Percentiles rank a stretch among this genome's conserved stretches.
phyloP scores from a whole-genome alignment of 2,888 invertebrate genomes.

The Bedellia somnulentella region DNA sequence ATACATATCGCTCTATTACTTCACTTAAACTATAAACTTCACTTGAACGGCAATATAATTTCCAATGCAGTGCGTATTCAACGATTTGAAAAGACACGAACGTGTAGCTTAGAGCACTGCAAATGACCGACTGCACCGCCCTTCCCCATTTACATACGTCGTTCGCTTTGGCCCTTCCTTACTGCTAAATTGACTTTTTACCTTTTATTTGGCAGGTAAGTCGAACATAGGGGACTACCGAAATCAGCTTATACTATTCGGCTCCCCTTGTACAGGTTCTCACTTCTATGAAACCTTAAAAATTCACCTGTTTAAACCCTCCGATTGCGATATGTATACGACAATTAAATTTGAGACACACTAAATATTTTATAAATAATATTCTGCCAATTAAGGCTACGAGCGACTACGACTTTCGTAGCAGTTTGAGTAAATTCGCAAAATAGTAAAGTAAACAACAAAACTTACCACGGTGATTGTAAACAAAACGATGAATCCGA shows the following conservation, averaged over 20 bases:
- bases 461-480: slow-evolving; percentile 12
- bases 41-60: too few species aligned
- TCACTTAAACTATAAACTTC: too few species aligned
- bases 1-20: not conserved
- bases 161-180: slow-evolving; percentile 53
- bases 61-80: too few species aligned
- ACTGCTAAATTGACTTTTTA: slow-evolving; percentile 57
- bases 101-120: slow-evolving; percentile 25
- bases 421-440: too few species aligned
- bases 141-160: slow-evolving; percentile 56
- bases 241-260: slow-evolving; percentile 30
- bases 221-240: slow-evolving; percentile 47
- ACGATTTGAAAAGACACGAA: too few species aligned
- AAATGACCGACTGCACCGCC: slow-evolving; percentile 42
- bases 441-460: too few species aligned
- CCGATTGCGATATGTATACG: slow-evolving; percentile 3
- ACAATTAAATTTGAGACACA: too few species aligned
- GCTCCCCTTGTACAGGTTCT: slow-evolving; percentile 26
- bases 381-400: too few species aligned
- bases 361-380: too few species aligned
- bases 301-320: slow-evolving; percentile 14
- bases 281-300: slow-evolving; percentile 15
- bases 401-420: slow-evolving; percentile 13
- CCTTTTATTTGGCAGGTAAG: slow-evolving; percentile 58
- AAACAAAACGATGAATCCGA: too few species aligned